These are phyloP conservation scores for Gadopsis marmoratus DNA, from an alignment of 2,797 vertebrate genomes.

Conservation along the genomic window DNA sequence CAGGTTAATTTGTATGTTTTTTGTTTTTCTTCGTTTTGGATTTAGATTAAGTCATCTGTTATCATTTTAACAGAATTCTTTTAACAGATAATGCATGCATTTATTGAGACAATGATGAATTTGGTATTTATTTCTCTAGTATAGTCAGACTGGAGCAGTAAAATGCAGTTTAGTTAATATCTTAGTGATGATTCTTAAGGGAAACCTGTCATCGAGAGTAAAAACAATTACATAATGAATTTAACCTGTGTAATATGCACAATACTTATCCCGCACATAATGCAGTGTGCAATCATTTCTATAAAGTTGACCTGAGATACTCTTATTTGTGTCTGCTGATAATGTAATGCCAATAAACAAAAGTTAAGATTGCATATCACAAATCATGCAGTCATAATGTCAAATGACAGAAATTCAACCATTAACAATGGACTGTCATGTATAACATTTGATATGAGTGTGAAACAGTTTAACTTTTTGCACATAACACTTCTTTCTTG, in stretches of 20 bases:
- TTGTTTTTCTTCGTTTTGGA: not conserved
- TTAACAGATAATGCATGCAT: not conserved
- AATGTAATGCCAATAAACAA: slow-evolving; percentile 11
- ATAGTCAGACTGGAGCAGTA: not conserved
- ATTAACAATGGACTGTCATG: slow-evolving; percentile 16
- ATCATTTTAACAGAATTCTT: not conserved
- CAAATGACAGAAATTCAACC: slow-evolving; percentile 27
- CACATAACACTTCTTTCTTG: slow-evolving; percentile 38
- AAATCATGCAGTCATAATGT: slow-evolving; percentile 22
- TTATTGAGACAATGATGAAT: not conserved
- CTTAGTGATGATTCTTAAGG: not conserved
- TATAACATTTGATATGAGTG: slow-evolving; percentile 29
- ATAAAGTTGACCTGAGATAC: not conserved
- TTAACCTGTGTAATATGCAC: not conserved
- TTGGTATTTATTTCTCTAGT: not conserved
- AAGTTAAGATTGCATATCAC: slow-evolving; percentile 7
- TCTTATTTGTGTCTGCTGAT: not conserved
- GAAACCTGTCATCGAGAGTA: not conserved
- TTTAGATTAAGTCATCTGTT: not conserved
- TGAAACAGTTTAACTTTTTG: slow-evolving; percentile 56
- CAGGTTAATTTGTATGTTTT: not conserved
- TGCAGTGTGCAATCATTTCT: slow-evolving; percentile 1
- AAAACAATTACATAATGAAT: not conserved
- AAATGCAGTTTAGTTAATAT: not conserved
- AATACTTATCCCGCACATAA: not conserved